Evolutionary conservation across 2,797 vertebrate genomes (phyloP), one percentile per base, ranked within the genome.

Genomic region (Ctenopoma kingsleyae): DNA sequence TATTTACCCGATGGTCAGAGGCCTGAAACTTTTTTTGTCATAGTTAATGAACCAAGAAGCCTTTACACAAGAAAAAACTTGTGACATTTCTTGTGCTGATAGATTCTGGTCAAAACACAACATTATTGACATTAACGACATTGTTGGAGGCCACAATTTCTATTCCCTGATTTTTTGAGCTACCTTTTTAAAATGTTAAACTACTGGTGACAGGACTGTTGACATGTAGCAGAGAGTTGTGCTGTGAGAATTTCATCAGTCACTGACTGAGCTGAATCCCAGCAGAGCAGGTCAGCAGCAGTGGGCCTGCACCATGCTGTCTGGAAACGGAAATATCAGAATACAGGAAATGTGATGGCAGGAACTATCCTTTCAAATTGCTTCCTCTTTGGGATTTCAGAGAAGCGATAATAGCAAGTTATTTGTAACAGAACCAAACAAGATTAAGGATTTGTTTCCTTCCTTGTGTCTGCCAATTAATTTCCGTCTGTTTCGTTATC

Each of bases 341-440:
- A 89, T 87, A 90, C 93, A 93, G 94, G 93, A 94, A 94, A 94
- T 94, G 90, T 92, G 78, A 81, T 77, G 69, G 86, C 87, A 93
- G 90, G 91, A 92, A 92, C 87, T 78, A 91, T 93, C 85, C 86
- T 86, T 93, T 94, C 89, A 92, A 92, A 94, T 91, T 76, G 76
- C 91, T 92, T 95, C 92, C 92, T 91, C 80, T 89, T 78, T 82
- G 73, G 80, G 82, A 86, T 84, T 89, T 89, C 79, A 78, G 85
- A 88, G 89, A 82, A 77, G 72, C 49, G 86, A 93, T 93, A 89
- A 91, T 77, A 70, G 83, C 56, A 70, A 79, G 85, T 87, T 90
- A 70, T 86, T 83, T 90, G 81, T 89, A 90, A 83, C 67, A 19
- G 59, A 84, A 74, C 79, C 80, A 86, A 88, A 83, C 56, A 78